Evolutionary conservation across 2,888 invertebrate genomes (phyloP), one percentile per base, ranked within the genome.

Genomic region (Drosophila nigritarsus): DNA sequence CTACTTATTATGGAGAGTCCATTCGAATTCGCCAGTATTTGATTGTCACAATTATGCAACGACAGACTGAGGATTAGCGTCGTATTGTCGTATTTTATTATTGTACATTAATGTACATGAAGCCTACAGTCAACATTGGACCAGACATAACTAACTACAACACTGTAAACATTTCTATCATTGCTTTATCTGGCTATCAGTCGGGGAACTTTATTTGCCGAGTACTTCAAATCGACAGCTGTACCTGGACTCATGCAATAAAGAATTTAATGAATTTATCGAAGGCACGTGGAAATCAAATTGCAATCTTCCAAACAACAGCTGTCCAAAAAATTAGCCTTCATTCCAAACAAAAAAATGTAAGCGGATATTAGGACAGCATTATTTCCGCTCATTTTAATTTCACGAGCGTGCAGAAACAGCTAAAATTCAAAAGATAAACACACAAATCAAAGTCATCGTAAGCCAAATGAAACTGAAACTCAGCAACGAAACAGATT

Each of bases 191-290:
- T 67, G 45, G 61, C 69, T 86, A 87, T 66, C 78, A 66, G 71
- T 40, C 48, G 56, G 65, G 61, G 29, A 45, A 53, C 58, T 69
- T 62, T 87, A 87, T 87, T 87, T 85, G 77, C 75, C 73, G 56
- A 87, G 80, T 80, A 75, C 87, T 89, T 83, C 74, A 85, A 75
- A 73, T 42, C 66, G 73, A 89, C 87, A 87, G 87, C 89, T 89
- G 87, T 87, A 85, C 58, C 36, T 62, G 64, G 49, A 50, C 56
- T 9, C 48, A 55, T 51, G 71, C 29, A 36, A 49, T 54, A 50
- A 27, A 29, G 49, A 58, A 71, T 56, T 65, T 71, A 72, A 76
- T 75, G 61, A 72, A 72, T 76, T 59, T 63, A 73, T 64, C 51
- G 30, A 36, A 24, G 65, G 38, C 61, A 66, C 77, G 38, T 73